These are phyloP conservation scores for Macrobrachium rosenbergii DNA, from an alignment of 1,140 invertebrate species.

Conservation along the genomic window DNA sequence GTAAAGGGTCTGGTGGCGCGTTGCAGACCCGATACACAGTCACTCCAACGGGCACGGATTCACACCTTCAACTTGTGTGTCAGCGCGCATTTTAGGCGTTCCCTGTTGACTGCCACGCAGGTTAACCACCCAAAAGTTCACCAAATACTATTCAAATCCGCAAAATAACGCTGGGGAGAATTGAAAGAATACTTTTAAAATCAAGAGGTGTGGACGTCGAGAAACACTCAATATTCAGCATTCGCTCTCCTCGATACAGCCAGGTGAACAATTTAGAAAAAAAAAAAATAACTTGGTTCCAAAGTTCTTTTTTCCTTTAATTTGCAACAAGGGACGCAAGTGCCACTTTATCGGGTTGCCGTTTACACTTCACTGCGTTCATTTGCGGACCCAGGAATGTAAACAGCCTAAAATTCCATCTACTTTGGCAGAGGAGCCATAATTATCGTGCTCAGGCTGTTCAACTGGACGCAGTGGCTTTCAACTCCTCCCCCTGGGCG, in stretches of 20 bases:
- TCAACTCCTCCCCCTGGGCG: constrained; percentile 10
- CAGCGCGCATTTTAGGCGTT: no score
- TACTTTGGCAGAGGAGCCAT: constrained; percentile 18
- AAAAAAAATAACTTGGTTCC: no score
- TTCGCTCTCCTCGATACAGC: background rate
- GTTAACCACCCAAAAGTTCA: no score
- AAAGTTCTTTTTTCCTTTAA: background rate
- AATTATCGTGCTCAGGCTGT: constrained; percentile 15
- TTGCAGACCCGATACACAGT: background rate
- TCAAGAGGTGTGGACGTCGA: no score
- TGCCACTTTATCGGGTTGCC: constrained; percentile 1
- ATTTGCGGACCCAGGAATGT: constrained; percentile 15
- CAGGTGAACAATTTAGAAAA: background rate
- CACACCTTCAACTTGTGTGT: background rate
- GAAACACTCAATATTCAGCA: no score
- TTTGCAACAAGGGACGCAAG: constrained; percentile 10
- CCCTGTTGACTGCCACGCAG: no score
- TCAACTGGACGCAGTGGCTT: background rate
- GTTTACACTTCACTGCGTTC: constrained; percentile 17
- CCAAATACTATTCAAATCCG: no score
- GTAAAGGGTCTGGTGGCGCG: constrained; percentile 1
- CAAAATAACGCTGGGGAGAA: no score
- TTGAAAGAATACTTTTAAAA: no score
- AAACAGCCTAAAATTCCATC: constrained; percentile 15
- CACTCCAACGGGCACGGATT: background rate